Percentiles rank a stretch among this genome's conserved stretches.
Evolutionary conservation across 2,113 vertebrate genomes (phyloP).

Genomic region (Cranoglanis bouderius): DNA sequence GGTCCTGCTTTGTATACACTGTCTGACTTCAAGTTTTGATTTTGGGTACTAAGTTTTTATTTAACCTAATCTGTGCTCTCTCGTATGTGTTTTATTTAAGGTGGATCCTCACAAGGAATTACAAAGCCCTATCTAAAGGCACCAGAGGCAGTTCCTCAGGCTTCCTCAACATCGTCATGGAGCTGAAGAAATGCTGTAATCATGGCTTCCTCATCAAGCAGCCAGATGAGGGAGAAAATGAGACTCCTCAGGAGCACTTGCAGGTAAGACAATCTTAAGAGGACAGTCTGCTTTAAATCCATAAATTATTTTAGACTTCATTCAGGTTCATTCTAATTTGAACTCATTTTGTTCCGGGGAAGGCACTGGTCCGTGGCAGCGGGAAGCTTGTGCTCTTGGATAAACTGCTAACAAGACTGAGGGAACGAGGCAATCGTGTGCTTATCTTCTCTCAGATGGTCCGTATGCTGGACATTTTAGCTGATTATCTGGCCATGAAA

Average conservation of each 20-base stretch:
- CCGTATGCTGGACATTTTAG: slow-evolving; percentile 97
- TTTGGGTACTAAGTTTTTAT: background rate
- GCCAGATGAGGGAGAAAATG: slow-evolving; percentile 82
- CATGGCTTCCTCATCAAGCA: slow-evolving; percentile 92
- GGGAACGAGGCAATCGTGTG: slow-evolving; percentile 92
- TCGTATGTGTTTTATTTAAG: slow-evolving; percentile 63
- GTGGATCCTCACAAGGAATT: slow-evolving; percentile 99
- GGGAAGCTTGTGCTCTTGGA: slow-evolving; percentile 96
- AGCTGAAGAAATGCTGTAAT: slow-evolving; percentile 98
- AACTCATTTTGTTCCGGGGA: slow-evolving; percentile 30
- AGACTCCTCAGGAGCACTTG: slow-evolving; percentile 79
- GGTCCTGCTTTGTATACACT: slow-evolving; percentile 37
- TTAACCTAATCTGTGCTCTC: background rate
- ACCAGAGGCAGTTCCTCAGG: slow-evolving; percentile 90
- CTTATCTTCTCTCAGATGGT: slow-evolving; percentile 99
- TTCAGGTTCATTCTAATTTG: background rate
- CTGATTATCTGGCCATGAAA: slow-evolving; percentile 91
- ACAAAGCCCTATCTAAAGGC: slow-evolving; percentile 92
- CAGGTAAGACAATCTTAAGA: slow-evolving; percentile 64
- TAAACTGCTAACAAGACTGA: slow-evolving; percentile 90
- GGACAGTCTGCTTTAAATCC: background rate
- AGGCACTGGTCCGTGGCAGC: slow-evolving; percentile 90
- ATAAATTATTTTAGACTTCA: background rate
- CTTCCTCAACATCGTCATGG: slow-evolving; percentile 98
- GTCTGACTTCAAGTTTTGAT: background rate